Conservation (phyloP, 2,888 invertebrate species). For the Mythimna vitellina region DNA sequence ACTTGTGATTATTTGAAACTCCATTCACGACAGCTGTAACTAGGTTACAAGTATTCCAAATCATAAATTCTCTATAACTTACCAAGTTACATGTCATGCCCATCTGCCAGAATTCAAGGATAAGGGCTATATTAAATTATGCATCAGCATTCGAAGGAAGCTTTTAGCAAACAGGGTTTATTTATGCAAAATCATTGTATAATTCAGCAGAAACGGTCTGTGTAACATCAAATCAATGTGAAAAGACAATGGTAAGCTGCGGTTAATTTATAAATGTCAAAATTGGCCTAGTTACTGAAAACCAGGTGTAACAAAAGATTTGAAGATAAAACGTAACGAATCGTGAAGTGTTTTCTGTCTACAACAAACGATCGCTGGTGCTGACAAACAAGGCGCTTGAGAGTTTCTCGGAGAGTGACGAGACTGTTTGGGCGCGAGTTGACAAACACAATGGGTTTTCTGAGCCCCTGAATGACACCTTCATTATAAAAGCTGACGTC, state of each 20-base stretch:
- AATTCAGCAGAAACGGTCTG: constrained; percentile 66
- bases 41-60: constrained; percentile 28
- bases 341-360: constrained; percentile 61
- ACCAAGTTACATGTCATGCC: constrained; percentile 32
- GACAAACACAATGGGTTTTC: constrained; percentile 78
- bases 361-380: constrained; percentile 53
- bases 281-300: constrained; percentile 67
- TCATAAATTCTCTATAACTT: constrained; percentile 31
- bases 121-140: constrained; percentile 67
- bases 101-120: constrained; percentile 53
- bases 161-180: constrained; percentile 71
- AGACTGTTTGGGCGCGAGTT: constrained; percentile 70
- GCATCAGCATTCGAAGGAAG: constrained; percentile 65
- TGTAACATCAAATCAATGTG: constrained; percentile 68
- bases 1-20: constrained; percentile 68
- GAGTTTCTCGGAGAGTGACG: constrained; percentile 69
- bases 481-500: constrained; percentile 83
- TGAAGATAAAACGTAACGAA: constrained; percentile 69
- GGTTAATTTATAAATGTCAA: constrained; percentile 78
- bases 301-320: constrained; percentile 71
- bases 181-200: constrained; percentile 75
- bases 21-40: constrained; percentile 36
- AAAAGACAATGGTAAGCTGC: constrained; percentile 71
- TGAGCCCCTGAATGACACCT: constrained; percentile 82
- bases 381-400: constrained; percentile 61